Evolutionary conservation across 2,113 vertebrate genomes (phyloP), one percentile per base, ranked within the genome.

Genomic region (Centropus unirufus): DNA sequence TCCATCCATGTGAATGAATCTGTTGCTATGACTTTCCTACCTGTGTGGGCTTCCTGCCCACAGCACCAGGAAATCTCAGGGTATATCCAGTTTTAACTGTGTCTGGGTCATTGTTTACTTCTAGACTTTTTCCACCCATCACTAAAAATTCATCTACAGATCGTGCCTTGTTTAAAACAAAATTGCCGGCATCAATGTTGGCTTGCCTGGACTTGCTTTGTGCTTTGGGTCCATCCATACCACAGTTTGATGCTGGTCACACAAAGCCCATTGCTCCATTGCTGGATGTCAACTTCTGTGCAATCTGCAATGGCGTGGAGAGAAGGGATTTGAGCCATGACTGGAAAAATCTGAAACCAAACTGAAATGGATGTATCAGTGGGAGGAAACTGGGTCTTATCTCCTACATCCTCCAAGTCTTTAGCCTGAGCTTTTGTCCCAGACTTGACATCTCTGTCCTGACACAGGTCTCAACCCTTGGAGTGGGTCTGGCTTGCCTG

Each of bases 211-310:
- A 42, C 15, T 66, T 46, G 8, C 47, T 81, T 54, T 26, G n/a
- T 58, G 24, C 29, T 68, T 62, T 20, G 32, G 14, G 14, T 57
- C 8, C 19, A 5, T 36, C 61, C 22, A 4, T 32, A 20, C 12
- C 29, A 5, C 21, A 12, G n/a, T 24, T 12, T 51, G 55, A 32
- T 22, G 5, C 13, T 9, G 46, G 34, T 51, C 18, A 42, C n/a
- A 51, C 40, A 19, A 66, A 79, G 17, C 20, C 17, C 39, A 44
- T 2, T 3, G 20, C 10, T 69, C 26, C 23, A 26, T 16, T 5
- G 1, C 34, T 16, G 32, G 11, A 21, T 21, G 23, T 11, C 22
- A 54, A 11, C 44, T 63, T 30, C 61, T 44, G 22, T 1, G 0
- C 29, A 13, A 4, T 8, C 36, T 51, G 27, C 27, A 51, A 4